Evolutionary conservation across 2,113 vertebrate species (phyloP), one percentile per base, ranked within the genome.

Genomic region (Meriones unguiculatus): DNA sequence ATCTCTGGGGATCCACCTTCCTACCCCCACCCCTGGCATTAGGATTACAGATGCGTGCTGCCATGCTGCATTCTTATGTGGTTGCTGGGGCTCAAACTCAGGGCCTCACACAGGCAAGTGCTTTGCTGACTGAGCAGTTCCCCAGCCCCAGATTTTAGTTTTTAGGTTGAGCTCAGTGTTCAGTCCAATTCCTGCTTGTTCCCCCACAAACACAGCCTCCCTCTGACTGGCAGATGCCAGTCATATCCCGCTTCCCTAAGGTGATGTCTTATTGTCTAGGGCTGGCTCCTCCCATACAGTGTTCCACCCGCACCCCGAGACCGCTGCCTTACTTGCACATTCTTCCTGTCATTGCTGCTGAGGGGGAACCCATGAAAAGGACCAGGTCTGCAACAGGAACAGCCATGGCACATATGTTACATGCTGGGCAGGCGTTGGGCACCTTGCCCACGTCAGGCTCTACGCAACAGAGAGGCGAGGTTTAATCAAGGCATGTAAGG

Each of bases 401-500:
- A 52, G 80, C 46, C 64, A 32, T 0, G 4, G 75, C 72, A 24
- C 1, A 5, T 6, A 20, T 7, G 10, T n/a, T 22, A 3, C 2
- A 4, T 50, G 86, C 59, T 14, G 35, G 46, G 52, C 2, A 1
- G 46, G 0, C 32, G 18, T 46, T 0, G 15, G 64, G 30, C 1
- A 10, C 13, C 46, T 78, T 32, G 35, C 13, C 2, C 41, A 7
- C 67, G 7, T 38, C 12, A 18, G 1, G 7, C 41, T 70, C 52
- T 0, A 64, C 7, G 25, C 46, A n/a, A 57, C n/a, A 50, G 41
- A 88, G 59, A 82, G 76, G 24, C 17, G 7, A 32, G 75, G 30
- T 24, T 46, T 78, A 64, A 35, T 92, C 92, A 95, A 94, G 81
- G 65, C 84, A 54, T 82, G 57, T 28, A 38, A 62, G n/a, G 80